Evolutionary conservation across 1,140 invertebrate genomes (phyloP).

Genomic region (Oedothorax gibbosus): DNA sequence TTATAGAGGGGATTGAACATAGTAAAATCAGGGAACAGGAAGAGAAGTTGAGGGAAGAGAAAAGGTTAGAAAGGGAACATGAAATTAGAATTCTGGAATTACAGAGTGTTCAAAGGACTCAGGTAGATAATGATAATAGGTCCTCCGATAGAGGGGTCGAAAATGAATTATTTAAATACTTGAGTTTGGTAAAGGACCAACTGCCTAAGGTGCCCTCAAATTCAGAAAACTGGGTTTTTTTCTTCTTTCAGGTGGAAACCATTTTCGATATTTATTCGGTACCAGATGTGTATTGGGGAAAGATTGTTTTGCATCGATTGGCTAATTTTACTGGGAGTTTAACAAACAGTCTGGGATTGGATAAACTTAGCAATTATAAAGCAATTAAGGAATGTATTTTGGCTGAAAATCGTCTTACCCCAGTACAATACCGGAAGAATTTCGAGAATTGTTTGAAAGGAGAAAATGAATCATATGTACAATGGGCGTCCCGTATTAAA

Average conservation of each 20-base stretch:
- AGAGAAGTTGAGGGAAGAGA: not conserved
- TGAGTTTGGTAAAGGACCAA: not conserved
- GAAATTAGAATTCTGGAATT: slow-evolving; percentile 2
- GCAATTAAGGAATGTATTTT: not conserved
- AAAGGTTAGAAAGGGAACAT: not conserved
- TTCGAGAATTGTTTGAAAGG: not conserved
- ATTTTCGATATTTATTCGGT: not conserved
- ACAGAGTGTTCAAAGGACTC: not conserved
- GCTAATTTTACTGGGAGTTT: not conserved
- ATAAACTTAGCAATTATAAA: not conserved
- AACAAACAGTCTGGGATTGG: not conserved
- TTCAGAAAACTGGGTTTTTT: not conserved
- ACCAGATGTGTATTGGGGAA: not conserved
- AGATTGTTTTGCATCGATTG: not conserved
- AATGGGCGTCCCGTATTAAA: not conserved
- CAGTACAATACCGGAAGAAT: not conserved
- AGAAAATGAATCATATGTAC: not conserved
- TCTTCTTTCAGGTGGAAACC: not conserved
- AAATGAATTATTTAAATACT: not conserved
- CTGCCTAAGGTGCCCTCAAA: not conserved
- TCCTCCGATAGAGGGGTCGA: not conserved
- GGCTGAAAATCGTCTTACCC: not conserved
- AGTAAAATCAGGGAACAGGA: not conserved
- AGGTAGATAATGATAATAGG: not conserved
- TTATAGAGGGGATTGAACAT: not conserved